Conservation (phyloP, 2,888 invertebrate species). For the Cerceris ruficornis region DNA sequence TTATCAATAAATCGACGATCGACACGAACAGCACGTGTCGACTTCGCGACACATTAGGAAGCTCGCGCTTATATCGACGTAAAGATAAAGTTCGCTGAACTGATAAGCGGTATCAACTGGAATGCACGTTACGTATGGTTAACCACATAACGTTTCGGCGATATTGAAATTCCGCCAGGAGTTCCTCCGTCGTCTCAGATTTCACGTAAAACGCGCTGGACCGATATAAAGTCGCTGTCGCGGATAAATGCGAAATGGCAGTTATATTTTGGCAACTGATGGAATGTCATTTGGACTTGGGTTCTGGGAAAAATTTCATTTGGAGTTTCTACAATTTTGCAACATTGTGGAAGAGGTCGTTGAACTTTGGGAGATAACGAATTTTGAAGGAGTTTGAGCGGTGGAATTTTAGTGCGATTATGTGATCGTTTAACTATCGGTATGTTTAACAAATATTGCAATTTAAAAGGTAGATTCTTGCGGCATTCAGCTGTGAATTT, state of each 20-base stretch:
- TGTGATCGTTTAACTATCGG: too few relatives aligned
- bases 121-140: slow-evolving; percentile 20
- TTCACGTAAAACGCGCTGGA: slow-evolving; percentile 10
- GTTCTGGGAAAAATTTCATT: too few relatives aligned
- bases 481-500: too few relatives aligned
- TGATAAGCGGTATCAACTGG: slow-evolving; percentile 37
- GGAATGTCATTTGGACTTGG: too few relatives aligned
- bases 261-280: too few relatives aligned
- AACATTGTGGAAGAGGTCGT: too few relatives aligned
- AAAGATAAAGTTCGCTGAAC: slow-evolving; percentile 36
- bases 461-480: too few relatives aligned
- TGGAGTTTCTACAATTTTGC: too few relatives aligned
- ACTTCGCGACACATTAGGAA: slow-evolving; percentile 27
- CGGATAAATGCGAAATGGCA: background rate
- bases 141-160: slow-evolving; percentile 15
- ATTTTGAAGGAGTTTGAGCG: too few relatives aligned
- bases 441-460: too few relatives aligned
- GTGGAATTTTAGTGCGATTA: too few relatives aligned
- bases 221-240: background rate
- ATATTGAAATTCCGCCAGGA: slow-evolving; percentile 19
- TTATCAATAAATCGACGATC: slow-evolving; percentile 41
- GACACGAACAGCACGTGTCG: slow-evolving; percentile 26
- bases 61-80: slow-evolving; percentile 31
- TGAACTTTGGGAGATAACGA: too few relatives aligned
- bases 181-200: slow-evolving; percentile 5